Evolutionary conservation across 2,113 vertebrate species (phyloP).

Genomic region (Lampris megalopsis): DNA sequence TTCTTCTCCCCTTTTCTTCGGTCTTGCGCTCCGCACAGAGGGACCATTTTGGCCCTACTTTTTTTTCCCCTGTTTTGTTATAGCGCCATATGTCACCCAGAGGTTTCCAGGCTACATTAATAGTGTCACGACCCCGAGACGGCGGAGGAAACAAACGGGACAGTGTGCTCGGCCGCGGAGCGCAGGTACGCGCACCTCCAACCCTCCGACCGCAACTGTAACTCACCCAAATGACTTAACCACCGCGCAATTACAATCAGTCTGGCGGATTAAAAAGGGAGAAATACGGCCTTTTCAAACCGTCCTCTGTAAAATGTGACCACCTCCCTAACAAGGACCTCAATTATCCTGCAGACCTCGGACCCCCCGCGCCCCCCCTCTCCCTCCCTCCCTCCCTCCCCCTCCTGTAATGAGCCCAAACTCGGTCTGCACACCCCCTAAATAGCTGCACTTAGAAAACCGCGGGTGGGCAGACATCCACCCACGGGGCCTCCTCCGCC

Average conservation of each 20-base stretch:
- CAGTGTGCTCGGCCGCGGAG: slow-evolving; percentile 61
- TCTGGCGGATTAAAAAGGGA: slow-evolving; percentile 14
- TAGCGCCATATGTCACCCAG: slow-evolving; percentile 44
- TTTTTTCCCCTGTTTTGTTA: neutral
- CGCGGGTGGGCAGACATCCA: slow-evolving; percentile 55
- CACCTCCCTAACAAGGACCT: slow-evolving; percentile 60
- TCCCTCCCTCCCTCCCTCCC: slow-evolving; percentile 33
- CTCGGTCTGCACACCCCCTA: slow-evolving; percentile 62
- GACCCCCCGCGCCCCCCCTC: slow-evolving; percentile 55
- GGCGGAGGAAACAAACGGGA: slow-evolving; percentile 65
- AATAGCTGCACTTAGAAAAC: slow-evolving; percentile 67
- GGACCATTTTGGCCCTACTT: slow-evolving; percentile 28
- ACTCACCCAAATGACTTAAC: slow-evolving; percentile 61
- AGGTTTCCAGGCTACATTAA: slow-evolving; percentile 64
- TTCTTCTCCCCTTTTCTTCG: slow-evolving; percentile 20
- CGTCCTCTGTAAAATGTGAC: slow-evolving; percentile 49
- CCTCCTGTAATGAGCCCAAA: slow-evolving; percentile 57
- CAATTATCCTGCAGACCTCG: slow-evolving; percentile 66
- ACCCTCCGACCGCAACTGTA: slow-evolving; percentile 52
- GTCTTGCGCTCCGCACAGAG: slow-evolving; percentile 36
- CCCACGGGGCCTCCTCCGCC: slow-evolving; percentile 46
- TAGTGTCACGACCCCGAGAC: slow-evolving; percentile 65
- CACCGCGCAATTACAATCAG: slow-evolving; percentile 69
- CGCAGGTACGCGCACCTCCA: slow-evolving; percentile 30
- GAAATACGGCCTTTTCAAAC: slow-evolving; percentile 37